Base-by-base conservation (phyloP, 2,797 vertebrate species). In the Pempheris klunzingeri region DNA sequence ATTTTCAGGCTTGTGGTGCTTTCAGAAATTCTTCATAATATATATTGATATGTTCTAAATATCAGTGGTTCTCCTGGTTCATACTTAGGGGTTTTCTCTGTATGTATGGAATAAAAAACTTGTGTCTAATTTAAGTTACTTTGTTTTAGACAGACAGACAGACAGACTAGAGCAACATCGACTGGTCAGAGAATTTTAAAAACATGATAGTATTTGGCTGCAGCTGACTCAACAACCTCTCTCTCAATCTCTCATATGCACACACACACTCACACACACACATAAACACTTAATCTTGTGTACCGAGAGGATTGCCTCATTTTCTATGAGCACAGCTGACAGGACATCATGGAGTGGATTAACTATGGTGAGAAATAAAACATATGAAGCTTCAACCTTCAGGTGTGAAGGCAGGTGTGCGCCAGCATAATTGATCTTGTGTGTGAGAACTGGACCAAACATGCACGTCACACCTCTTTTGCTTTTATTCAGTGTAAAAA, bases 301-400 rank as follows among this genome's bases (percentile, higher is more conserved):
- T 26, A 8, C 24, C 30, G 66, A 84, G 43, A 80, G 75, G 74
- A 84, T 81, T 70, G 74, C 47, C 74, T 68, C 26, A 76, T 74
- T 86, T 90, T 86, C 87, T 87, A 71, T 88, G 67, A 88, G 80
- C 73, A 80, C 74, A 81, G 68, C 67, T 43, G 18, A 71, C 67
- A 77, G 60, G 67, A 83, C 59, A 79, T 77, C 65, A 77, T 22
- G 15, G 47, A 50, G 18, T 46, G 66, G 83, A 88, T 88, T 87
- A 88, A 58, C 44, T 53, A 47, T 10, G 4, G 55, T 67, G 67
- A 73, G 30, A 13, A 47, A 82, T 79, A 49, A 80, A 60, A 80
- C 57, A 67, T 39, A 28, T 60, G 9, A 41, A 18, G 54, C 13
- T 34, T 41, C 34, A 15, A 26, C 7, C 46, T 41, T 34, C 28